Conservation (phyloP, 1,140 invertebrate genomes). For the Leucophenga varia region DNA sequence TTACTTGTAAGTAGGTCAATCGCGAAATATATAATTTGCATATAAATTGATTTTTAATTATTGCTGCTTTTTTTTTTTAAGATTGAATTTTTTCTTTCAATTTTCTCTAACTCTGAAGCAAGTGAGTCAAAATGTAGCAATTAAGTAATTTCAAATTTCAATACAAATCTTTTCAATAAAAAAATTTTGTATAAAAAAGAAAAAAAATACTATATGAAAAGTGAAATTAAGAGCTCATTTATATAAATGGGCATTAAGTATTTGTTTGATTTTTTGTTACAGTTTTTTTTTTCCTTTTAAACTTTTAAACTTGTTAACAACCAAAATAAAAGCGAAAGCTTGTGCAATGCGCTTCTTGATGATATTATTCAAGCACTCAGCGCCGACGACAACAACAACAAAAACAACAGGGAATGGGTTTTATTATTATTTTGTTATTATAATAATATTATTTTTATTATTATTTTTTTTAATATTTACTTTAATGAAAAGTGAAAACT, state of each 20-base stretch:
- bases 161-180: too few species aligned
- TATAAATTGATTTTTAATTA: slow-evolving; percentile 20
- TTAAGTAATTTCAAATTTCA: slow-evolving; percentile 48
- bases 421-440: too few species aligned
- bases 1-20: slow-evolving; percentile 32
- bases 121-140: slow-evolving; percentile 27
- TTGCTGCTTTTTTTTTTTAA: not conserved
- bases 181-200: too few species aligned
- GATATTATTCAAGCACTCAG: too few species aligned
- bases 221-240: slow-evolving; percentile 44
- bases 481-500: slow-evolving; percentile 47
- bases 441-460: slow-evolving; percentile 19
- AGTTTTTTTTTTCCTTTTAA: too few species aligned
- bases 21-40: slow-evolving; percentile 44
- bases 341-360: too few species aligned
- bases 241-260: too few species aligned
- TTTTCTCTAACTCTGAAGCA: slow-evolving; percentile 8
- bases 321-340: slow-evolving; percentile 47
- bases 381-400: too few species aligned
- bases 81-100: not conserved
- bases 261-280: too few species aligned
- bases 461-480: slow-evolving; percentile 26
- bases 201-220: too few species aligned
- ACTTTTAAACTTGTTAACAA: slow-evolving; percentile 14
- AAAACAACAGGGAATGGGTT: too few species aligned